Conservation (phyloP, 2,113 vertebrate species). For the Motacilla alba region DNA sequence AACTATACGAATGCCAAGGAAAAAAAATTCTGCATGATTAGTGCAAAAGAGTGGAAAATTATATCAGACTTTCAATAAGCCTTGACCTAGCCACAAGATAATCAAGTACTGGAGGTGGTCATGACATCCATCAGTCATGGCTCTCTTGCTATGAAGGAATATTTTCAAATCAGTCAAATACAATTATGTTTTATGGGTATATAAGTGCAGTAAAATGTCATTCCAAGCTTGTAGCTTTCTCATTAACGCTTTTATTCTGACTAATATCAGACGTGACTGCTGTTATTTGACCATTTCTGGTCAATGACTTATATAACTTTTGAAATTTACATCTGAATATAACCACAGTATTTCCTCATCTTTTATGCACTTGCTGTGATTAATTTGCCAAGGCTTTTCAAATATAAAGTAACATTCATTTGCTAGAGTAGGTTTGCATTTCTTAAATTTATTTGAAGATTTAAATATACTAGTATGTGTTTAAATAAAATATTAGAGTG, state of each 20-base stretch:
- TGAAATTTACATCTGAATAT: not conserved
- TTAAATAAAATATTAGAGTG: not conserved
- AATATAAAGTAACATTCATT: not conserved
- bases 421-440: not conserved
- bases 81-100: not conserved
- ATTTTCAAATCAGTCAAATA: constrained; percentile 11
- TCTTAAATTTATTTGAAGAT: not conserved
- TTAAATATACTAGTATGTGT: not conserved
- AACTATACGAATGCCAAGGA: not conserved
- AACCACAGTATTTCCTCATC: not conserved
- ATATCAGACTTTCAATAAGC: not conserved
- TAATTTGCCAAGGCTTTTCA: not conserved
- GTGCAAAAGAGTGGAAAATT: constrained; percentile 25
- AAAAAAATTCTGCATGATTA: not conserved
- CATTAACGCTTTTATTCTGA: not conserved
- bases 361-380: not conserved
- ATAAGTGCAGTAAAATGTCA: not conserved
- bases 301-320: not conserved
- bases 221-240: not conserved
- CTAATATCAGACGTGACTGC: not conserved
- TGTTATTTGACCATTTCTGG: not conserved
- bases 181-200: not conserved
- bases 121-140: not conserved
- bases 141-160: not conserved
- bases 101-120: not conserved